These are phyloP conservation scores for Enteromius argenteus DNA, from an alignment of 2,797 vertebrate species.

Conservation along the genomic window DNA sequence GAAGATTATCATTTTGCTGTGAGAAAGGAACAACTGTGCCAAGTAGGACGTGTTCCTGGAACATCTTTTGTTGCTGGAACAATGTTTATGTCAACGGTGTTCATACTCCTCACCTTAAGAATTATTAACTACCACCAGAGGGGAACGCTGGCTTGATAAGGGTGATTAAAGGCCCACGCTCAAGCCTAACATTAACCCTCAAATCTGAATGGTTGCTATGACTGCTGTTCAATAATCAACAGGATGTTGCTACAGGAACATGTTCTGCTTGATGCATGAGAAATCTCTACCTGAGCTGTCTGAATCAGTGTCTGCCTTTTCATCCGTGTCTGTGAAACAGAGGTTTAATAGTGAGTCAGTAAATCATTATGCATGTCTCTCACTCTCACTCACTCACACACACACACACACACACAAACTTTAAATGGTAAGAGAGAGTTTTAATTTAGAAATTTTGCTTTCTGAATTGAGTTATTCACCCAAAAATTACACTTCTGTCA, in stretches of 20 bases:
- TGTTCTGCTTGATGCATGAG: not conserved
- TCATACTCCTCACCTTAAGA: not conserved
- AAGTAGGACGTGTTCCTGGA: slow-evolving; percentile 4
- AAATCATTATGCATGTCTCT: not conserved
- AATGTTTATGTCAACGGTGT: not conserved
- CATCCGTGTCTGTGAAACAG: slow-evolving; percentile 4
- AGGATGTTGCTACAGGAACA: not conserved
- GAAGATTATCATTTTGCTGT: not conserved
- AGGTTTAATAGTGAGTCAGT: not conserved
- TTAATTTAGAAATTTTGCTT: not conserved
- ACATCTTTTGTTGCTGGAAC: slow-evolving; percentile 3
- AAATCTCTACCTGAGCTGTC: slow-evolving; percentile 3
- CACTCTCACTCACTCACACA: too few species aligned
- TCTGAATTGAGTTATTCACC: not conserved
- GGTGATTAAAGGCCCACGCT: not conserved
- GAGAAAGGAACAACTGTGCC: not conserved
- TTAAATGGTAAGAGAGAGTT: not conserved
- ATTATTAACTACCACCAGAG: not conserved
- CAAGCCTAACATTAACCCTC: not conserved
- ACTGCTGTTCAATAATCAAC: not conserved
- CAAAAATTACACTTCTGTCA: not conserved
- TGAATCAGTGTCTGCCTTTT: not conserved
- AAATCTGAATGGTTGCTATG: slow-evolving; percentile 13
- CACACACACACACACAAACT: not conserved
- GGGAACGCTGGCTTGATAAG: not conserved